Conservation (phyloP, 2,797 vertebrate species). For the Pogoniulus pusillus region DNA sequence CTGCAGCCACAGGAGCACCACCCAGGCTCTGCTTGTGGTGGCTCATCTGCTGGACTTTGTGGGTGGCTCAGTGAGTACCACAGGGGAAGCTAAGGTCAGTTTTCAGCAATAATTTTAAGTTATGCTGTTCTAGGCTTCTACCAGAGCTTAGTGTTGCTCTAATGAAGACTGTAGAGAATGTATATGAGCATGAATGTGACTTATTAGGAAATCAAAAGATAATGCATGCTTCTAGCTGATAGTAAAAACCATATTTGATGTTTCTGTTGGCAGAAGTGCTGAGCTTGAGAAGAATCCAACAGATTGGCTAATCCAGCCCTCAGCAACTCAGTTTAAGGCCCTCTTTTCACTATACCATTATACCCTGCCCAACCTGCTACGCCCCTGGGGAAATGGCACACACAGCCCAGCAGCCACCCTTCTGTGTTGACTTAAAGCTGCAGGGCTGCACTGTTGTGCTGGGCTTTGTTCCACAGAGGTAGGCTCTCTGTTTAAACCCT, state of each 20-base stretch:
- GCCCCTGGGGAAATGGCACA: background rate
- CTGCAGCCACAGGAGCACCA: background rate
- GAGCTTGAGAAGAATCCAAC: background rate
- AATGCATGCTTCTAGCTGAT: background rate
- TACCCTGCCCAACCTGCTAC: background rate
- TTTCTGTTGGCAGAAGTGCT: background rate
- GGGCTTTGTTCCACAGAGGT: slow-evolving; percentile 13
- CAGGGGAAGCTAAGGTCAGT: background rate
- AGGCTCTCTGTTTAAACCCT: slow-evolving; percentile 31
- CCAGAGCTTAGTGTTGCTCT: background rate
- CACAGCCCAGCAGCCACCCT: background rate
- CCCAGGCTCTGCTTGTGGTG: background rate
- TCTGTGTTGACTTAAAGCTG: background rate
- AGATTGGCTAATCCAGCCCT: background rate
- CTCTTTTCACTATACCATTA: background rate
- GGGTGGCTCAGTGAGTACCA: background rate
- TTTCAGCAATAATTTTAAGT: background rate
- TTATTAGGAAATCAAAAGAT: background rate
- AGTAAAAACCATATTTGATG: background rate
- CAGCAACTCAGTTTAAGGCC: background rate
- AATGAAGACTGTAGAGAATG: background rate
- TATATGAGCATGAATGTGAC: background rate
- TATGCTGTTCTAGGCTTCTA: background rate
- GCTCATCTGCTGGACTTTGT: background rate
- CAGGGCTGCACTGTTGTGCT: background rate